Evolutionary conservation across 2,888 invertebrate genomes (phyloP).

Genomic region (Drosophila atripex): DNA sequence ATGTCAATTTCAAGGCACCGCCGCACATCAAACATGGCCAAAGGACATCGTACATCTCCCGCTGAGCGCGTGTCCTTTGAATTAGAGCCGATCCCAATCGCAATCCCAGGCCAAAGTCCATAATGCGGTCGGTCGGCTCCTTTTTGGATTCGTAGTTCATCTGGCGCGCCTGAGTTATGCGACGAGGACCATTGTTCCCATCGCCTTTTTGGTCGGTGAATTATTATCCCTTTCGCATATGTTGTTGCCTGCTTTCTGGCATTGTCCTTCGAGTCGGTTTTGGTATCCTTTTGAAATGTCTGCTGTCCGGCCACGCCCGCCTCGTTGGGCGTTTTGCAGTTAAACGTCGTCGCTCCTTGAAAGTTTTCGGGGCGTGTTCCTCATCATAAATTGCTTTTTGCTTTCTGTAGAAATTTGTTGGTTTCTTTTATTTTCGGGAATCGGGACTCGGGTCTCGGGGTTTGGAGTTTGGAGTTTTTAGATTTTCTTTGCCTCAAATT

Average conservation of each 20-base stretch:
- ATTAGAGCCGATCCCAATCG: slow-evolving; percentile 28
- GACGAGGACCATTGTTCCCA: slow-evolving; percentile 52
- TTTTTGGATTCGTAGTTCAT: slow-evolving; percentile 48
- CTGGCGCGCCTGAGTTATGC: slow-evolving; percentile 57
- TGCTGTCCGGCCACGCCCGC: slow-evolving; percentile 40
- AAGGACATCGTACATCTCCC: slow-evolving; percentile 48
- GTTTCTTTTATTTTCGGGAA: slow-evolving; percentile 19
- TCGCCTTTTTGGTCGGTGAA: slow-evolving; percentile 48
- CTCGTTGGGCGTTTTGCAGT: slow-evolving; percentile 51
- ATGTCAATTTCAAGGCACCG: slow-evolving; percentile 67
- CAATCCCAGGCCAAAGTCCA: slow-evolving; percentile 6
- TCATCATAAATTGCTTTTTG: slow-evolving; percentile 70
- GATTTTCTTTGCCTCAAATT: slow-evolving; percentile 58
- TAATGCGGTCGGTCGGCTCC: slow-evolving; percentile 18
- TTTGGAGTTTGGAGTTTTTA: slow-evolving; percentile 33
- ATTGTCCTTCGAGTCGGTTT: slow-evolving; percentile 49
- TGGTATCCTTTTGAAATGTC: slow-evolving; percentile 45
- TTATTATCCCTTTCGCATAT: slow-evolving; percentile 78
- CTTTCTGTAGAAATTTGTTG: slow-evolving; percentile 62
- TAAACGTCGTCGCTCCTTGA: slow-evolving; percentile 36
- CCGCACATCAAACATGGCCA: slow-evolving; percentile 45
- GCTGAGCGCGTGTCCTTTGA: slow-evolving; percentile 71
- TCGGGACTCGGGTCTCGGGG: no score
- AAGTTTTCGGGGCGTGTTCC: slow-evolving; percentile 61
- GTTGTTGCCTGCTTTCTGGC: slow-evolving; percentile 44